These are phyloP conservation scores for Synergus itoensis DNA, from an alignment of 2,888 invertebrate species.

Conservation along the genomic window DNA sequence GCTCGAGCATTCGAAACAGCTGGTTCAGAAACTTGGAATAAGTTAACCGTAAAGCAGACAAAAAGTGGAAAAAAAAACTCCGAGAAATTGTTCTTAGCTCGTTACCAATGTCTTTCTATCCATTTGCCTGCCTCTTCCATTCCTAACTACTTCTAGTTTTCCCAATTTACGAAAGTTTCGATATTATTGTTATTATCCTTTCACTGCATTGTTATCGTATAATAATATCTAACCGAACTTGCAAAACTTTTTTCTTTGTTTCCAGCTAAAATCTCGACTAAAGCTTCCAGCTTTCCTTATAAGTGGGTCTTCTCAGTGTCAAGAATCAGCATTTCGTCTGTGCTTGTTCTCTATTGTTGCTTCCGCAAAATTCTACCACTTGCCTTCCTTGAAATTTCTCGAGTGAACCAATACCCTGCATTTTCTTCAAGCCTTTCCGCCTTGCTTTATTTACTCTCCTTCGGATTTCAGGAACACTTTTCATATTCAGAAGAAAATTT, in stretches of 20 bases:
- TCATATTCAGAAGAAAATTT: neutral
- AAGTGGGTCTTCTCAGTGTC: conserved; percentile 8
- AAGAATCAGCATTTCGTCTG: conserved; percentile 14
- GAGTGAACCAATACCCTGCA: neutral
- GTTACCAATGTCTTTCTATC: conserved; percentile 1
- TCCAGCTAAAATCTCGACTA: neutral
- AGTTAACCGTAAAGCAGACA: conserved; percentile 1
- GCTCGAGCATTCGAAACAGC: neutral
- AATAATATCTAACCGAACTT: neutral
- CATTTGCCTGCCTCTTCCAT: neutral
- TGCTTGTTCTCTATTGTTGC: neutral
- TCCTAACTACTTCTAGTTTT: neutral
- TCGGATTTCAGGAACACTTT: neutral
- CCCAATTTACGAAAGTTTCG: conserved; percentile 1
- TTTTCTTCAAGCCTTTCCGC: neutral
- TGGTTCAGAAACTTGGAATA: conserved; percentile 1
- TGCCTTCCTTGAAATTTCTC: neutral
- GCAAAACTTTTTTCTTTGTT: neutral
- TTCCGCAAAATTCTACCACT: conserved; percentile 10
- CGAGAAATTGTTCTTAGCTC: neutral
- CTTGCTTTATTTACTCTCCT: neutral
- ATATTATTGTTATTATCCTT: conserved; percentile 10
- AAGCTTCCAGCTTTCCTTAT: neutral
- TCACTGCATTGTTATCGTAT: conserved; percentile 16
- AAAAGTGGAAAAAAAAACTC: neutral